Base-by-base conservation (phyloP, 2,113 vertebrate genomes). In the Ellobius talpinus region DNA sequence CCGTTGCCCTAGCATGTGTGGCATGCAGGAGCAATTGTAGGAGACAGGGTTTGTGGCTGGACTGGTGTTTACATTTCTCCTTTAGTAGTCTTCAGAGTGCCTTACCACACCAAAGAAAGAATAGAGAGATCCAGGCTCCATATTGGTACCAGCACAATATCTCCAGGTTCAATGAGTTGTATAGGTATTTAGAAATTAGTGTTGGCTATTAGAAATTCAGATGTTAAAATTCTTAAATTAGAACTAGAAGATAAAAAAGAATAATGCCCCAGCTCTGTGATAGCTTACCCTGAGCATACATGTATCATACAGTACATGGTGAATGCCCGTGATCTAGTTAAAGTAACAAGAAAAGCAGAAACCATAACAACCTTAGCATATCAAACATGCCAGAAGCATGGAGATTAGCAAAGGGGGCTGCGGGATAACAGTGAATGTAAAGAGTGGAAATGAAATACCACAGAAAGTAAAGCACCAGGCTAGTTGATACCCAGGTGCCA, bases 151-250 rank as follows among this genome's bases (percentile, higher is more conserved):
- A n/a, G 47, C 77, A 21, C 50, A 4, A 36, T 31, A 81, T n/a
- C 50, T 81, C 78, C 50, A n/a, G n/a, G 52, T 58, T n/a, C 52
- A n/a, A 13, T 14, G 79, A 58, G 33, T 82, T 39, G 2, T 82
- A 55, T 61, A n/a, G 36, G 36, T 82, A 55, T 82, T 17, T 50
- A 93, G 45, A 90, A n/a, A 82, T 86, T 65, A 58, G 13, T 17
- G 72, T 14, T 96, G 50, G 72, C 55, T 76, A 24, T 81, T 92
- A 73, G 36, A 94, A 96, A 89, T 7, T 23, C 50, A 93, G 31
- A 89, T 91, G 11, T 96, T 91, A 47, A 86, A 82, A 47, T 93
- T 88, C 39, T 55, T 52, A 14, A 76, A 36, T 12, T 77, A 13
- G 66, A 92, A 70, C 12, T 89, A 88, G 55, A 79, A 96, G 58